Conservation (phyloP, 2,113 vertebrate genomes). For the Dascyllus trimaculatus region DNA sequence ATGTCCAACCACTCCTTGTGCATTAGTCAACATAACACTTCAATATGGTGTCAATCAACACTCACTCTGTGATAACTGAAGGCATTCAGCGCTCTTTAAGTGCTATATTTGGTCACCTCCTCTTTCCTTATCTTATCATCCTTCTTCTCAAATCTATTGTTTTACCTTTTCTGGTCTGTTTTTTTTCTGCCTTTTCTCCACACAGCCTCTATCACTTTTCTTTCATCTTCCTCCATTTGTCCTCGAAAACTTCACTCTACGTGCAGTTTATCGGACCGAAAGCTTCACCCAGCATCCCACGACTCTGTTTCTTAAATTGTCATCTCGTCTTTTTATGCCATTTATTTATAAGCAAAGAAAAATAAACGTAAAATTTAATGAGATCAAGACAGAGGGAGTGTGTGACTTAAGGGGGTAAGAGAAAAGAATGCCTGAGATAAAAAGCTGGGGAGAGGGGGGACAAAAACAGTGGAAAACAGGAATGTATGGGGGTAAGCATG, state of each 20-base stretch:
- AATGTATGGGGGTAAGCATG: conserved; percentile 64
- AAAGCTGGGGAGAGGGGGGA: conserved; percentile 19
- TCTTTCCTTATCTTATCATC: conserved; percentile 23
- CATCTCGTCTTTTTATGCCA: conserved; percentile 55
- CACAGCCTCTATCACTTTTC: conserved; percentile 2
- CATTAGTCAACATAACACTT: conserved; percentile 28
- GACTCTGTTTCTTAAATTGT: conserved; percentile 62
- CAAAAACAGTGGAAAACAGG: conserved; percentile 53
- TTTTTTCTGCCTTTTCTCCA: not conserved
- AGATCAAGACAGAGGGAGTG: conserved; percentile 27
- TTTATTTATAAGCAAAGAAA: conserved; percentile 78
- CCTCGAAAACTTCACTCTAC: conserved; percentile 24
- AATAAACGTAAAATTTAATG: conserved; percentile 76
- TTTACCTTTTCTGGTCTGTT: conserved; percentile 31
- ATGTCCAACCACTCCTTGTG: conserved; percentile 29
- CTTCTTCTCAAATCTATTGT: conserved; percentile 6
- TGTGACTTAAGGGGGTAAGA: not conserved
- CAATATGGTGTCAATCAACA: conserved; percentile 1
- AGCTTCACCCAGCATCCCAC: conserved; percentile 47
- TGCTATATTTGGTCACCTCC: not conserved
- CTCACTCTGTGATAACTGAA: not conserved
- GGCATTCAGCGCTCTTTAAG: not conserved
- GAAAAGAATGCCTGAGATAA: conserved; percentile 45
- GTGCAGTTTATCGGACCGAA: conserved; percentile 64
- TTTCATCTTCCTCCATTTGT: conserved; percentile 8